A percentile compares a stretch with the other conserved stretches of the same genome.
These are phyloP conservation scores for Tapirus indicus DNA, from an alignment of 2,797 vertebrate species.

Conservation along the genomic window DNA sequence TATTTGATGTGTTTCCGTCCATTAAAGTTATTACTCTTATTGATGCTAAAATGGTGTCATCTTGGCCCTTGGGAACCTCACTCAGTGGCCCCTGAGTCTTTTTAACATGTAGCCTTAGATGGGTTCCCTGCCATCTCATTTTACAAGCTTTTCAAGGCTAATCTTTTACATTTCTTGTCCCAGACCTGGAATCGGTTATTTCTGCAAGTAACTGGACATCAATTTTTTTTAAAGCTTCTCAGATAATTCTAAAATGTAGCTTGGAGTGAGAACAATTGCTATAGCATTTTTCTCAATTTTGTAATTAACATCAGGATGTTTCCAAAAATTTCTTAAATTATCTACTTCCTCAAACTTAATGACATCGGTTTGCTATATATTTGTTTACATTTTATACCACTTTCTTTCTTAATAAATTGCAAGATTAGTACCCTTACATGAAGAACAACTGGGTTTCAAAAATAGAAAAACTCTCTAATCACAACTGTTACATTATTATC, in stretches of 20 bases:
- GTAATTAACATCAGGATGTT: neutral
- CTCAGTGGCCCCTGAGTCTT: neutral
- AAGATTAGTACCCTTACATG: neutral
- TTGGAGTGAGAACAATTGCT: neutral
- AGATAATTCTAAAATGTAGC: neutral
- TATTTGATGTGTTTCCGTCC: neutral
- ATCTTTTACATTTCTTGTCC: neutral
- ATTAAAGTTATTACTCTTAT: neutral
- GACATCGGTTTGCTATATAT: neutral
- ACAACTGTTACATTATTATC: neutral
- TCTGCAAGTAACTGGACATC: neutral
- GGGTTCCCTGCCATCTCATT: neutral
- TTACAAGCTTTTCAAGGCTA: neutral
- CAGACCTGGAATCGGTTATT: neutral
- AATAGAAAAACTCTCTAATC: neutral
- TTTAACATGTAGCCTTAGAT: neutral
- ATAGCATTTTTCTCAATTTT: neutral
- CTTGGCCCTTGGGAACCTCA: neutral
- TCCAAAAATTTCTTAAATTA: neutral
- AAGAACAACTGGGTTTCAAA: neutral
- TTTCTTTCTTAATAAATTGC: constrained; percentile 3
- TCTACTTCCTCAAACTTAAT: constrained; percentile 44
- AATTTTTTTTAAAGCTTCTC: neutral
- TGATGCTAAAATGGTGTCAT: neutral
- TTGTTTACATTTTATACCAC: neutral